These are phyloP conservation scores for Pocillopora grandis DNA, from an alignment of 92 coral and sea anemone genomes.

Conservation along the genomic window DNA sequence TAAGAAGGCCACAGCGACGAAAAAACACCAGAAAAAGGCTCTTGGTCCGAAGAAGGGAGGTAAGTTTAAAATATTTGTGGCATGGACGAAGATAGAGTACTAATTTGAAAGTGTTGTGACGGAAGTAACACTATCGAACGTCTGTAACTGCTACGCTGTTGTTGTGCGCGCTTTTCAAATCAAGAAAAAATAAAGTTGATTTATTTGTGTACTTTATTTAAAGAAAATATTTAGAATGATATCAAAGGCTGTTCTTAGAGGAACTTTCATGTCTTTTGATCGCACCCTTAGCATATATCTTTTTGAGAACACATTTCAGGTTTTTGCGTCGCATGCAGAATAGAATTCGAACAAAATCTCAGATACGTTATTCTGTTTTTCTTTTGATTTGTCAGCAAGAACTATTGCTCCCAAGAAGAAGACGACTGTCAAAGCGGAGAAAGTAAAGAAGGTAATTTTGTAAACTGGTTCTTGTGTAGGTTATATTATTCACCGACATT, in stretches of 20 bases:
- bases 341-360: not conserved
- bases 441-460: constrained; percentile 61
- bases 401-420: constrained; percentile 73
- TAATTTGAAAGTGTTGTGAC: constrained; percentile 20
- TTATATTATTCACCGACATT: too few species aligned
- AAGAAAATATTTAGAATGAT: not conserved
- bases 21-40: constrained; percentile 78
- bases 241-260: not conserved
- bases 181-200: not conserved
- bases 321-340: not conserved
- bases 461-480: not conserved
- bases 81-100: not conserved
- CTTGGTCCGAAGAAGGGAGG: constrained; percentile 95
- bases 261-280: too few species aligned
- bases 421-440: constrained; percentile 64
- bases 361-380: not conserved
- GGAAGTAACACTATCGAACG: constrained; percentile 38
- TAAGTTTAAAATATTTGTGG: constrained; percentile 17
- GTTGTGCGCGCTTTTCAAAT: constrained; percentile 3
- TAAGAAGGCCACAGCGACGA: constrained; percentile 62
- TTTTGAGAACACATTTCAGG: not conserved
- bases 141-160: not conserved
- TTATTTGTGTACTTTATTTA: not conserved
- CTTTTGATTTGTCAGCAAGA: constrained; percentile 41
- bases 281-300: too few species aligned